phyloP scores from a whole-genome alignment of 2,797 vertebrate genomes.

The Agapornis canus region DNA sequence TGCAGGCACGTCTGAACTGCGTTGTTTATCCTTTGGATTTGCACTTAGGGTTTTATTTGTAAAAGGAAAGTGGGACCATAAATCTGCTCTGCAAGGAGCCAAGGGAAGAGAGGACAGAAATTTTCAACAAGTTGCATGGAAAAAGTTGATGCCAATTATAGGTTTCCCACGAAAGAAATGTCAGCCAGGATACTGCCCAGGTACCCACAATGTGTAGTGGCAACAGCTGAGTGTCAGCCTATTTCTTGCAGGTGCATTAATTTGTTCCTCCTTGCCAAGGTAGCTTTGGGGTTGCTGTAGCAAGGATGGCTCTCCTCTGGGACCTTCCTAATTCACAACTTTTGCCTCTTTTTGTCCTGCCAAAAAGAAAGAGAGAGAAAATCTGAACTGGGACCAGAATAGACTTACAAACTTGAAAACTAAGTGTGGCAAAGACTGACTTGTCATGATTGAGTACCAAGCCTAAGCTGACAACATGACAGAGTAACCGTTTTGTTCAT shows the following conservation, averaged over 20 bases:
- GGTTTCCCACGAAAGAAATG: neutral
- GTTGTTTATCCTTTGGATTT: slow-evolving; percentile 51
- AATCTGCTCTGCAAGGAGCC: slow-evolving; percentile 34
- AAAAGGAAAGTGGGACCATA: slow-evolving; percentile 34
- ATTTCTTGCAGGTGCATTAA: neutral
- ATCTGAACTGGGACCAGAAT: neutral
- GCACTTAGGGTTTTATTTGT: slow-evolving; percentile 42
- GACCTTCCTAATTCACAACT: neutral
- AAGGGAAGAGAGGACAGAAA: slow-evolving; percentile 4
- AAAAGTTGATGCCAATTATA: neutral
- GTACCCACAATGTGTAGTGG: neutral
- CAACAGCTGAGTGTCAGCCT: neutral
- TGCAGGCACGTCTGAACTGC: neutral
- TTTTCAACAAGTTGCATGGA: slow-evolving; percentile 4
- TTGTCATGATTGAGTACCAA: neutral
- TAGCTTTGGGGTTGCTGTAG: neutral
- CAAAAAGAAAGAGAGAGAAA: neutral
- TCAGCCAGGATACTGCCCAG: neutral
- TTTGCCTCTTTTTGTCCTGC: neutral
- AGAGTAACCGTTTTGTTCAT: neutral
- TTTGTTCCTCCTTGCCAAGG: neutral
- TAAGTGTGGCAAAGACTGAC: neutral
- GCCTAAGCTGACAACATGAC: neutral
- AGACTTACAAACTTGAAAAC: neutral
- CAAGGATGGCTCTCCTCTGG: neutral